Evolutionary conservation across 2,113 vertebrate genomes (phyloP), one percentile per base, ranked within the genome.

Genomic region (Galeopterus variegatus): DNA sequence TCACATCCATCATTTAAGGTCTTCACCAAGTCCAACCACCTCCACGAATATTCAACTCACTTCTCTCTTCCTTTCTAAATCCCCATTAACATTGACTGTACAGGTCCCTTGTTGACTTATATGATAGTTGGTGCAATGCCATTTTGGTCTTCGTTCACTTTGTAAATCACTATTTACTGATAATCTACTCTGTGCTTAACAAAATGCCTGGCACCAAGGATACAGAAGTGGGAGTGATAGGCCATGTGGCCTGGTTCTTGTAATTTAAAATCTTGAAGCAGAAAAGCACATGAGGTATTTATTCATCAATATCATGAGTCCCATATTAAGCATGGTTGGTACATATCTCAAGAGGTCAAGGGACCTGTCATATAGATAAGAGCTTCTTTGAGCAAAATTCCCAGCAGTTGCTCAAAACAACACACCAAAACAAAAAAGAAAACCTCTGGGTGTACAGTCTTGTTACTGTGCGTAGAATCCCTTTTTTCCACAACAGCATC

Each of bases 161-260:
- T n/a, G 24, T 41, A 18, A 6, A 0, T 65, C 19, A 19, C 23
- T 8, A 1, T 28, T 12, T 18, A 52, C 10, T 5, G 0, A 54
- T 2, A 21, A 0, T 41, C 28, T 33, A 19, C 36, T 3, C 2
- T 21, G 41, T 15, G 36, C 26, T 62, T 18, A 14, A 33, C 23
- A 8, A 1, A 54, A 45, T 52, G 15, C 3, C 3, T 31, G 2
- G 28, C 15, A 21, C 8, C 0, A 12, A 10, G 4, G 36, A n/a
- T 31, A 73, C 8, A 48, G 0, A 26, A 7, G 64, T 4, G 2
- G 14, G 11, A 52, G 18, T 9, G 23, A 89, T 1, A 8, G 41
- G 4, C 41, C 41, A 4, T 41, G 41, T 41, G 41, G 33, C 18
- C 56, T 8, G 19, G 5, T 18, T 73, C 11, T 17, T 52, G 21